These are phyloP conservation scores for Adela reaumurella DNA, from an alignment of 2,888 invertebrate genomes.

Conservation along the genomic window DNA sequence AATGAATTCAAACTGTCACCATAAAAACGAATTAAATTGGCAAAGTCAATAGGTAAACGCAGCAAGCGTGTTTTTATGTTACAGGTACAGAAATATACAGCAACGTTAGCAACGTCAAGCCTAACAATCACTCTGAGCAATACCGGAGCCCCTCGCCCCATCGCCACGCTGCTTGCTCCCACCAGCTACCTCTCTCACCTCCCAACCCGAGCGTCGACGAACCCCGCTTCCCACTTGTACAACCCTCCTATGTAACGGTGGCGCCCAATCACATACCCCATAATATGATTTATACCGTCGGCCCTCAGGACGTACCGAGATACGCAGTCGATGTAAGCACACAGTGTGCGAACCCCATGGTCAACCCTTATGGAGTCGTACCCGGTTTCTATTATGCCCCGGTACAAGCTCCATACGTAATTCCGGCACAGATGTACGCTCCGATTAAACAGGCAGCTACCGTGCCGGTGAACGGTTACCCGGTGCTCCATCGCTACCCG, in stretches of 20 bases:
- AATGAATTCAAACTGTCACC: too few species aligned
- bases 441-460: conserved; percentile 44
- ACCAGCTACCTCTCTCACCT: conserved; percentile 15
- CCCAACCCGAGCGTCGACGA: conserved; percentile 21
- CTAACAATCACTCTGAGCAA: conserved; percentile 21
- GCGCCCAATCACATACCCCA: conserved; percentile 17
- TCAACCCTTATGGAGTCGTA: conserved; percentile 33
- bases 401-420: conserved; percentile 43
- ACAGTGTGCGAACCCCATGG: conserved; percentile 25
- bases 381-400: conserved; percentile 38
- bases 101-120: conserved; percentile 31
- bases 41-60: too few species aligned
- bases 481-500: conserved; percentile 36
- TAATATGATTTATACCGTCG: conserved; percentile 27
- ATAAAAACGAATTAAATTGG: too few species aligned
- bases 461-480: conserved; percentile 47
- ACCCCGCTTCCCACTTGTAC: conserved; percentile 19
- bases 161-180: conserved; percentile 22
- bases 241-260: conserved; percentile 19
- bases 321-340: conserved; percentile 19
- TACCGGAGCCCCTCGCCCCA: conserved; percentile 18
- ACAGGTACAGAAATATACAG: conserved; percentile 7
- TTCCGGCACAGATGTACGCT: conserved; percentile 41
- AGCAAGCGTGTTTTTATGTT: neutral
- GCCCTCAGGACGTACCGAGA: conserved; percentile 21